phyloP scores from a whole-genome alignment of 2,113 vertebrate genomes.

The Madoqua kirkii region DNA sequence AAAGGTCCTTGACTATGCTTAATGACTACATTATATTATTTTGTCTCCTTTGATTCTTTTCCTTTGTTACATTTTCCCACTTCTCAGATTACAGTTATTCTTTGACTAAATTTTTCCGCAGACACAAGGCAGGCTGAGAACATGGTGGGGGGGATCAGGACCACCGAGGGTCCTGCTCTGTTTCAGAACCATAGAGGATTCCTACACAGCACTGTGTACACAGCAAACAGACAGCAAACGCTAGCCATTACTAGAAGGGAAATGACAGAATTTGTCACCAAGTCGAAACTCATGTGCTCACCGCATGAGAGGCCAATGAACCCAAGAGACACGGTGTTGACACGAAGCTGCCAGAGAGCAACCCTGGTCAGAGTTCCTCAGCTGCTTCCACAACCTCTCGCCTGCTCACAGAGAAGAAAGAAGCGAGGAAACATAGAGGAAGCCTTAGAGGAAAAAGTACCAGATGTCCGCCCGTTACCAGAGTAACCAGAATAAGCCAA shows the following conservation, averaged over 20 bases:
- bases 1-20: not conserved
- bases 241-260: not conserved
- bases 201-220: not conserved
- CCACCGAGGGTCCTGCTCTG: not conserved
- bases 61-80: not conserved
- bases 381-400: not conserved
- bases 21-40: not conserved
- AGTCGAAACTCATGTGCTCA: not conserved
- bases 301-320: not conserved
- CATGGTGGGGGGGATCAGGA: not conserved
- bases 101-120: not conserved
- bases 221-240: not conserved
- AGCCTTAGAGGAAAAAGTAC: not conserved
- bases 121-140: not conserved
- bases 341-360: rapidly evolving
- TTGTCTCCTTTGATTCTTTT: not conserved
- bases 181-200: not conserved
- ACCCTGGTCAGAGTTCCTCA: not conserved
- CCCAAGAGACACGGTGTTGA: not conserved
- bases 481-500: not conserved
- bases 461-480: not conserved
- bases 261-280: not conserved
- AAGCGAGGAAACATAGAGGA: not conserved
- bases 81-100: not conserved
- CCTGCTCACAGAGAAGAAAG: not conserved